A percentile compares a stretch with the other conserved stretches of the same genome.
Evolutionary conservation across 2,113 vertebrate genomes (phyloP).

Genomic region (Nothobranchius kuhntae): DNA sequence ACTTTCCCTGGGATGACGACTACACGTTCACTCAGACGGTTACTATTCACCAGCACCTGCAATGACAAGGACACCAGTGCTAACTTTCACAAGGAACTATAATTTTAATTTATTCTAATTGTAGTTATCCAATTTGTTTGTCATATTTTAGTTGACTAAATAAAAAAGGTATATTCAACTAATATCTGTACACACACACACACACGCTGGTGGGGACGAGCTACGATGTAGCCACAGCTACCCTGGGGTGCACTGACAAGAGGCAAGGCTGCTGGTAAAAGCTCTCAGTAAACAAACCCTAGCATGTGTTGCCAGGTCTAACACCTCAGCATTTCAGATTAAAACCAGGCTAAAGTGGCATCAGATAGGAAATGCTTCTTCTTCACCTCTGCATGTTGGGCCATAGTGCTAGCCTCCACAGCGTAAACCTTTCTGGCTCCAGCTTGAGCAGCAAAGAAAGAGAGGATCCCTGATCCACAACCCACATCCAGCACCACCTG

Average conservation of each 20-base stretch:
- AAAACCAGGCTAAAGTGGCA: neutral
- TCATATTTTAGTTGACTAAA: too few species aligned
- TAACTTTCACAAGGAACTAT: too few species aligned
- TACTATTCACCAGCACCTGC: constrained; percentile 94
- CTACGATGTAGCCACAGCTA: too few species aligned
- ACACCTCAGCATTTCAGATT: neutral
- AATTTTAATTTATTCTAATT: too few species aligned
- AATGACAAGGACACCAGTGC: neutral
- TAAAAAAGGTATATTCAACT: too few species aligned
- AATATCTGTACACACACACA: too few species aligned
- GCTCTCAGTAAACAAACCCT: too few species aligned
- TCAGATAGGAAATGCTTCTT: too few species aligned
- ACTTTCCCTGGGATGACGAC: constrained; percentile 94
- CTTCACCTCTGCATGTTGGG: constrained; percentile 91
- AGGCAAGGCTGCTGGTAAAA: too few species aligned
- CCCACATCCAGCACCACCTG: constrained; percentile 95
- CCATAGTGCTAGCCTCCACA: constrained; percentile 97
- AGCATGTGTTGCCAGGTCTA: neutral
- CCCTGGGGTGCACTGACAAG: too few species aligned
- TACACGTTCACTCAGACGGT: constrained; percentile 89
- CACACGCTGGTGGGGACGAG: too few species aligned
- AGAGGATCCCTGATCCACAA: constrained; percentile 94
- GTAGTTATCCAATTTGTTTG: too few species aligned
- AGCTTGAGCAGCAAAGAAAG: constrained; percentile 94
- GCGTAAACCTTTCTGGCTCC: constrained; percentile 95